These are phyloP conservation scores for Condylura cristata DNA, from an alignment of 2,113 vertebrate species.

Conservation along the genomic window DNA sequence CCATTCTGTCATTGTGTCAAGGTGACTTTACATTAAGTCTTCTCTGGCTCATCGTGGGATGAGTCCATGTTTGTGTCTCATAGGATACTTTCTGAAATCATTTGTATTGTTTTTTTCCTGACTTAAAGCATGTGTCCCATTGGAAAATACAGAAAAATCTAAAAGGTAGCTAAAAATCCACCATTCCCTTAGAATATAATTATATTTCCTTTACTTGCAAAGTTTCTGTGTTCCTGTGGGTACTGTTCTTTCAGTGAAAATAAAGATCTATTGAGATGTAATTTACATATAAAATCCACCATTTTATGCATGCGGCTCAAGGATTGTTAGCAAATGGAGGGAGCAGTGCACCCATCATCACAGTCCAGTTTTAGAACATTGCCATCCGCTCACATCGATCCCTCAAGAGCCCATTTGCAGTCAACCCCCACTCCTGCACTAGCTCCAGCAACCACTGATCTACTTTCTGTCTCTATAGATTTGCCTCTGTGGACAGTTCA, in stretches of 20 bases:
- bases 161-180: background rate
- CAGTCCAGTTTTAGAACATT: background rate
- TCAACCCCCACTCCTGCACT: background rate
- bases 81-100: background rate
- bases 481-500: background rate
- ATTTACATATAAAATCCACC: background rate
- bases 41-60: background rate
- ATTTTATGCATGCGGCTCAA: background rate
- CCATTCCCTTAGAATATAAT: background rate
- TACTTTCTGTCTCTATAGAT: background rate
- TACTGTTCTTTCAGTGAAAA: background rate
- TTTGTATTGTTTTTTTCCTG: background rate
- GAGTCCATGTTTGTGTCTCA: background rate
- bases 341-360: background rate
- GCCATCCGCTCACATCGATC: background rate
- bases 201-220: conserved; percentile 9
- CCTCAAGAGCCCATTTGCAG: background rate
- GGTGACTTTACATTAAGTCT: background rate
- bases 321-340: background rate
- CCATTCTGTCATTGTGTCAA: background rate
- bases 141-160: conserved; percentile 36
- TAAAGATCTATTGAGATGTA: background rate
- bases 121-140: conserved; percentile 11
- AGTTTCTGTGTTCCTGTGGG: conserved; percentile 6
- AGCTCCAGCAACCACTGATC: background rate